Percentiles rank a stretch among this genome's conserved stretches.
These are phyloP conservation scores for Lordiphosa stackelbergi DNA, from an alignment of 1,140 invertebrate species.

Conservation along the genomic window DNA sequence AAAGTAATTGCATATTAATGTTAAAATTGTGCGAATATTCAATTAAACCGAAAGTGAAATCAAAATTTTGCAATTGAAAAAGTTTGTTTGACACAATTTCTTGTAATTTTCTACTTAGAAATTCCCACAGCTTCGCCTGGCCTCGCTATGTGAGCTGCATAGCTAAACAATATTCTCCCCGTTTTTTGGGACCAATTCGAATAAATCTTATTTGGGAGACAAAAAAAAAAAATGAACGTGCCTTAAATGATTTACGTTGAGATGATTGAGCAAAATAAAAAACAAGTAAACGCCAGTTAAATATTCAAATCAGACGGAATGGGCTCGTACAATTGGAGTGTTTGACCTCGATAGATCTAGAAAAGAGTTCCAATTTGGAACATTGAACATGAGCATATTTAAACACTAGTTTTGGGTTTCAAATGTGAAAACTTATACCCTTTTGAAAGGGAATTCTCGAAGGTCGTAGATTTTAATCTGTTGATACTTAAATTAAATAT, in stretches of 20 bases:
- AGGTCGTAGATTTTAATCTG: no score
- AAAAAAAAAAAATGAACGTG: slow-evolving; percentile 30
- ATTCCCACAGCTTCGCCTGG: slow-evolving; percentile 34
- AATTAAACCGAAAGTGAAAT: slow-evolving; percentile 45
- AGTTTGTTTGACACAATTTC: slow-evolving; percentile 38
- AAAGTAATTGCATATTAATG: slow-evolving; percentile 46
- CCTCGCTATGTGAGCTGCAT: slow-evolving; percentile 36
- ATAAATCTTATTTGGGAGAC: slow-evolving; percentile 26
- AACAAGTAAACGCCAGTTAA: slow-evolving; percentile 5
- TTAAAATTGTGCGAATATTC: slow-evolving; percentile 31
- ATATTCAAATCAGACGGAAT: slow-evolving; percentile 21
- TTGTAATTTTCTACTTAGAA: slow-evolving; percentile 27
- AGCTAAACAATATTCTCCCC: slow-evolving; percentile 11
- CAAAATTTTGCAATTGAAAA: not conserved
- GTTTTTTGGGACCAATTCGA: slow-evolving; percentile 5
- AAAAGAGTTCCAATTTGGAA: no score
- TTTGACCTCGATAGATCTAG: not conserved
- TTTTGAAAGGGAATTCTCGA: no score
- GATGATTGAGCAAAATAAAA: slow-evolving; percentile 29
- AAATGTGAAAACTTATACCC: no score
- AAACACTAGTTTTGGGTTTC: no score
- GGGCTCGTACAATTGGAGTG: slow-evolving; percentile 12
- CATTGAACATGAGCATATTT: no score
- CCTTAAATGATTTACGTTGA: slow-evolving; percentile 41
- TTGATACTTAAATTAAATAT: no score